These are phyloP conservation scores for Xiphorhynchus erythropygius DNA, from an alignment of 2,797 vertebrate species.

Conservation along the genomic window DNA sequence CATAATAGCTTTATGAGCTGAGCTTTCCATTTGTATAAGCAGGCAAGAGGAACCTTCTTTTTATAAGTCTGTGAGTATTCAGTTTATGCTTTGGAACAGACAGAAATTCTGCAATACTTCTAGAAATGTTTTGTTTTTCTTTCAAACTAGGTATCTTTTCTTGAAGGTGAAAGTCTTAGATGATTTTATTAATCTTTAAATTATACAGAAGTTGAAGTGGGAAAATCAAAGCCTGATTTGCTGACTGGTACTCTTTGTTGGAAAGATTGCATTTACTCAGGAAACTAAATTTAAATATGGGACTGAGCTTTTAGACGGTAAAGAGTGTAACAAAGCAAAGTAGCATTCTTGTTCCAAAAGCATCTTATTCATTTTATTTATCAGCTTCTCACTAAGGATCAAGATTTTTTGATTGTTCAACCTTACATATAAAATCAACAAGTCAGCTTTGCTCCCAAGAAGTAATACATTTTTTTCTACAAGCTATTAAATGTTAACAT, in stretches of 20 bases:
- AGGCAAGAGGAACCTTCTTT: background rate
- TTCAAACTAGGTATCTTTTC: background rate
- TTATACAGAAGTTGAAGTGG: background rate
- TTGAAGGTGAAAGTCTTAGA: background rate
- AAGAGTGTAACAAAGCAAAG: background rate
- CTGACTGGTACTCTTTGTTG: background rate
- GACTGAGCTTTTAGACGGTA: background rate
- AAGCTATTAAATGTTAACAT: constrained; percentile 23
- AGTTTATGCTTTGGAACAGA: background rate
- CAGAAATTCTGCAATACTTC: background rate
- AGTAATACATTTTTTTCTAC: background rate
- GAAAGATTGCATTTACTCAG: background rate
- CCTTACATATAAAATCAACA: background rate
- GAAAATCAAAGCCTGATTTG: background rate
- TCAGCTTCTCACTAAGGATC: background rate
- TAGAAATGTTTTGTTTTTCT: background rate
- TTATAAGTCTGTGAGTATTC: background rate
- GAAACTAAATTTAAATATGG: background rate
- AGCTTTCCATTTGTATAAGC: background rate
- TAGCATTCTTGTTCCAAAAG: background rate
- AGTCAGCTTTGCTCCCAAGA: background rate
- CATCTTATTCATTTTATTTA: background rate
- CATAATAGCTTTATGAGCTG: background rate
- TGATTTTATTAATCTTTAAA: background rate
- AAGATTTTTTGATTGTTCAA: background rate